phyloP scores from a whole-genome alignment of 2,113 vertebrate genomes.

The Picathartes gymnocephalus region DNA sequence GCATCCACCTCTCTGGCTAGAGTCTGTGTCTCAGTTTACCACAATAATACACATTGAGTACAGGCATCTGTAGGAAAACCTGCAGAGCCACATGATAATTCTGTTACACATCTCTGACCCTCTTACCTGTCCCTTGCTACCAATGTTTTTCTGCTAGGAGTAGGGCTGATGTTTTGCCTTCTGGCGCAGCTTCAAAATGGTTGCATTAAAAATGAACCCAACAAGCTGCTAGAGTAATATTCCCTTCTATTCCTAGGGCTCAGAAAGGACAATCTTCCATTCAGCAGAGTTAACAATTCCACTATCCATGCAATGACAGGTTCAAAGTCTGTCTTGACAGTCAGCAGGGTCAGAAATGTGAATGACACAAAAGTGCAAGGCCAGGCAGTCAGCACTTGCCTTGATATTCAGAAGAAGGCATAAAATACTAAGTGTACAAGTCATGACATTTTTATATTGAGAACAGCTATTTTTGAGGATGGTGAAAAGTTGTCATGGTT shows the following conservation, averaged over 20 bases:
- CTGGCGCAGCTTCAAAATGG: not conserved
- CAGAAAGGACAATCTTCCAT: conserved; percentile 1
- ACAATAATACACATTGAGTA: not conserved
- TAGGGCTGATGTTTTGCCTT: not conserved
- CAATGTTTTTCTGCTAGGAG: not conserved
- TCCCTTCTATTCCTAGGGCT: not conserved
- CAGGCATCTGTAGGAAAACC: not conserved
- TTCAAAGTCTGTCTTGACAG: conserved; percentile 42
- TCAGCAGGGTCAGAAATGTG: not conserved
- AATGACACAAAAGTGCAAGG: not conserved
- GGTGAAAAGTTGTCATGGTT: conserved; percentile 30
- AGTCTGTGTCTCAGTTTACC: not conserved
- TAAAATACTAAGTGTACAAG: conserved; percentile 13
- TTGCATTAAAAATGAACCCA: not conserved
- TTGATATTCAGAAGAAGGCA: not conserved
- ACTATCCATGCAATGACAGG: not conserved
- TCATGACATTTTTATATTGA: conserved; percentile 44
- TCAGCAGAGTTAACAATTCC: conserved; percentile 20
- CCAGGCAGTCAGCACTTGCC: not conserved
- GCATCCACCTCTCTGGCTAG: not conserved
- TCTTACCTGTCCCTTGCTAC: not conserved
- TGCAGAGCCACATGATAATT: not conserved
- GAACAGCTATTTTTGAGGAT: conserved; percentile 49
- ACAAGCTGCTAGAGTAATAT: not conserved
- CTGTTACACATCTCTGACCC: not conserved